Evolutionary conservation across 2,888 invertebrate species (phyloP).

Genomic region (Nipponacmea schrenckii): DNA sequence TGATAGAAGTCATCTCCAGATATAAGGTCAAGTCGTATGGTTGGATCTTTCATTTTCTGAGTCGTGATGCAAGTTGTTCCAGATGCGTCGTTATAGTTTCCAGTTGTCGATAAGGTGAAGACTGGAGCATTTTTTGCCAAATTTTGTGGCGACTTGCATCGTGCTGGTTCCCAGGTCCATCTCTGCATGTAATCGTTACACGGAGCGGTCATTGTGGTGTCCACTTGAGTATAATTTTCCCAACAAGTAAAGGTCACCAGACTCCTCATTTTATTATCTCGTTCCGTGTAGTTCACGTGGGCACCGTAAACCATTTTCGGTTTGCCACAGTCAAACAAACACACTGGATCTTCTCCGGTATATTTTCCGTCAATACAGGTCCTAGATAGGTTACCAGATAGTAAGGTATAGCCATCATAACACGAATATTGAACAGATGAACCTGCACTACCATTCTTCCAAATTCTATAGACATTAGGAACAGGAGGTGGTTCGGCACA

Average conservation of each 20-base stretch:
- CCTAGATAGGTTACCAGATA: slow-evolving; percentile 5
- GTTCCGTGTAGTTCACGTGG: not conserved
- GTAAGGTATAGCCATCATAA: slow-evolving; percentile 13
- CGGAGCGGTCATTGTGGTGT: not conserved
- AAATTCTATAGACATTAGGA: slow-evolving; percentile 16
- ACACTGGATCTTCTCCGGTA: slow-evolving; percentile 12
- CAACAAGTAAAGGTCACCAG: not conserved
- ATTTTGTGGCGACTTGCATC: not conserved
- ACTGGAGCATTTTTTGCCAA: not conserved
- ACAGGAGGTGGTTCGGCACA: slow-evolving; percentile 20
- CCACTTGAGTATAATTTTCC: not conserved
- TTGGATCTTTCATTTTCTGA: not conserved
- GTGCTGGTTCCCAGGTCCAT: not conserved
- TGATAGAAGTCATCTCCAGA: not conserved
- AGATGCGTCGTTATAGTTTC: not conserved
- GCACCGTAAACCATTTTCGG: not conserved
- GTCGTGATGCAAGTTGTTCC: not conserved
- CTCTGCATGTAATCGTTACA: not conserved
- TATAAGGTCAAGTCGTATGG: not conserved
- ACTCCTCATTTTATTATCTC: not conserved
- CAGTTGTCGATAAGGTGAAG: not conserved
- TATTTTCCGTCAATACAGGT: slow-evolving; percentile 9
- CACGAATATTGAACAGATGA: slow-evolving; percentile 5
- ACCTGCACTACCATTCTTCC: slow-evolving; percentile 5
- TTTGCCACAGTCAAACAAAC: slow-evolving; percentile 10